Evolutionary conservation across 2,888 invertebrate genomes (phyloP), one percentile per base, ranked within the genome.

Genomic region (Phytoseiulus persimilis): DNA sequence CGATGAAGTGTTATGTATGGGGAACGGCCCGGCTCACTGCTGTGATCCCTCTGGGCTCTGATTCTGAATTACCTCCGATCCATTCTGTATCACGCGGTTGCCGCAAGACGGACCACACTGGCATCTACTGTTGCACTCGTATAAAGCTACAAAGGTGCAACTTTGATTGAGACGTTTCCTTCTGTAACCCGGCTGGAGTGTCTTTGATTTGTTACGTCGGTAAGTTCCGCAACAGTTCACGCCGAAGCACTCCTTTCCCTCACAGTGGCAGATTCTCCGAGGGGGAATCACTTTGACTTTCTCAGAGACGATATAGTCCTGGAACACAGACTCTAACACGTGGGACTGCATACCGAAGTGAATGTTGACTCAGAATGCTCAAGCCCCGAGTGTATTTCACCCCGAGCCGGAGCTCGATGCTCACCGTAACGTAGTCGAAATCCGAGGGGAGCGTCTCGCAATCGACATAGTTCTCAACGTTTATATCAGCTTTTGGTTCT

Each of bases 91-190:
- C 0, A 98, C 96, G 2, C 98, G 94, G 93, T 98, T 98, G 28
- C 94, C 93, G 92, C 98, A 98, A 31, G 94, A 94, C 0, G 93
- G 92, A 0, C 94, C 94, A 92, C 98, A 98, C 90, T 94, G 94
- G 92, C 98, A 98, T 3, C 95, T 94, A 91, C 95, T 95, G 92
- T 98, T 98, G 93, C 98, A 98, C 93, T 98, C 98, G 92, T 96
- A 98, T 89, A 98, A 96, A 0, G 98, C 96, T 11, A 95, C 95
- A 0, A 14, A 23, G 18, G 65, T 14, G 65, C 9, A 65, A 39
- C 39, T 39, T 39, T 39, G 3, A 39, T 39, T 39, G 39, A 39
- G 39, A 9, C 5, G 39, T 39, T 39, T 39, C 39, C 5, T 39
- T 39, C n/a, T n/a, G n/a, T n/a, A n/a, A n/a, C n/a, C n/a, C n/a